A percentile compares a stretch with the other conserved stretches of the same genome.
Conservation (phyloP, 2,113 vertebrate species). For the Electrona antarctica region DNA sequence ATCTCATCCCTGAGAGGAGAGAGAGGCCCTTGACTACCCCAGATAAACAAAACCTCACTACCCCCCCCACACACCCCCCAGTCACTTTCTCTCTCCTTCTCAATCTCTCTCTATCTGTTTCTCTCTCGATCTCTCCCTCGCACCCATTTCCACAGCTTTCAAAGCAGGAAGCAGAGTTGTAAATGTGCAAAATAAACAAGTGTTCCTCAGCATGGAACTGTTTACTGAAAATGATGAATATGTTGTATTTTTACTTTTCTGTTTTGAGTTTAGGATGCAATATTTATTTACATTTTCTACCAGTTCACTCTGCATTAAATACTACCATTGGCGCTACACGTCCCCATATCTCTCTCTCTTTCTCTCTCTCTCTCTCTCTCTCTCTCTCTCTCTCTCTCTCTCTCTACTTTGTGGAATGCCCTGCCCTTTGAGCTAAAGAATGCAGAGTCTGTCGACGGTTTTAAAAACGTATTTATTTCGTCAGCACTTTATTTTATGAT, state of each 20-base stretch:
- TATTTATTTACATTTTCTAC: no score
- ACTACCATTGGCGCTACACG: no score
- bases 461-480: no score
- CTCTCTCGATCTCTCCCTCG: background rate
- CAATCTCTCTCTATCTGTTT: conserved; percentile 22
- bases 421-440: no score
- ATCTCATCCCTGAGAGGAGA: conserved; percentile 49
- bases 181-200: conserved; percentile 52
- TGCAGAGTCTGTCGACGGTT: no score
- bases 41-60: conserved; percentile 65
- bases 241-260: no score
- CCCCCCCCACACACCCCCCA: conserved; percentile 9
- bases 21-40: conserved; percentile 41
- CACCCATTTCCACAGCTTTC: conserved; percentile 42
- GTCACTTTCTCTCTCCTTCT: conserved; percentile 31
- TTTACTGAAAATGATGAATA: conserved; percentile 38
- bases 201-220: conserved; percentile 37
- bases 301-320: no score
- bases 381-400: background rate
- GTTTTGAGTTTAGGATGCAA: no score
- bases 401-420: no score
- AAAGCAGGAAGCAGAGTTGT: conserved; percentile 66
- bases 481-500: no score
- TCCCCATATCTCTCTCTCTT: background rate
- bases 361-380: background rate